These are phyloP conservation scores for Sus scrofa DNA, from an alignment of 2,113 vertebrate genomes.

Conservation along the genomic window DNA sequence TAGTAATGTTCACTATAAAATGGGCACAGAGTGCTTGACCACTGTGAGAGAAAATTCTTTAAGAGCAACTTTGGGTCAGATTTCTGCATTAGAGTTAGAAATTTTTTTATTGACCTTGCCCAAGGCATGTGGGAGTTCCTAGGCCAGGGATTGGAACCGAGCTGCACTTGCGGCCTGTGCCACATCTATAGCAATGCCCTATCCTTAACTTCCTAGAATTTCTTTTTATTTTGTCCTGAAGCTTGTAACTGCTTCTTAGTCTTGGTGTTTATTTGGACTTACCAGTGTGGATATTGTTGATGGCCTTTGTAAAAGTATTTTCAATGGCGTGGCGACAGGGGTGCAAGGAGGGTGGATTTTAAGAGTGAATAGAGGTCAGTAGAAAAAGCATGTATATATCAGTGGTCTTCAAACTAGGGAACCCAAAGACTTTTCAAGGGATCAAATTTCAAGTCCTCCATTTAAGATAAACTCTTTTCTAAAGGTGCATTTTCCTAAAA, in stretches of 20 bases:
- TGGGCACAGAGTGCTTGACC: not conserved
- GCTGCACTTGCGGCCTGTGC: too few relatives aligned
- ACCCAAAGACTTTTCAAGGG: not conserved
- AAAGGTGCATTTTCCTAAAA: not conserved
- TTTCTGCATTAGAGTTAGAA: not conserved
- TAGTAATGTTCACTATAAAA: not conserved
- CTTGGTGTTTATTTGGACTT: not conserved
- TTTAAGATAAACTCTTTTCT: not conserved
- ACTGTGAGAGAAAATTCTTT: not conserved
- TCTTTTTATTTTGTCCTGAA: not conserved
- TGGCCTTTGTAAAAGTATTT: constrained; percentile 4
- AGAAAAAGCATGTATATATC: not conserved
- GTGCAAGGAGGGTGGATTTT: not conserved
- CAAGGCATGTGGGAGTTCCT: too few relatives aligned
- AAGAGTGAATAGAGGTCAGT: not conserved
- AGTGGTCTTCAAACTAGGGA: not conserved
- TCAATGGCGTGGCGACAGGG: not conserved
- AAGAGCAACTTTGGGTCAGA: not conserved
- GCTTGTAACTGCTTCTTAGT: not conserved
- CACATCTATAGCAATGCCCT: too few relatives aligned
- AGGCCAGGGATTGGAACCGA: too few relatives aligned
- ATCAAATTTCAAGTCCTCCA: not conserved
- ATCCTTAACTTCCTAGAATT: not conserved
- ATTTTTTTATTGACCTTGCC: too few relatives aligned
- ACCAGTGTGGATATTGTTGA: not conserved